Conservation (phyloP, 2,888 invertebrate genomes). For the Drosophila lacicola region DNA sequence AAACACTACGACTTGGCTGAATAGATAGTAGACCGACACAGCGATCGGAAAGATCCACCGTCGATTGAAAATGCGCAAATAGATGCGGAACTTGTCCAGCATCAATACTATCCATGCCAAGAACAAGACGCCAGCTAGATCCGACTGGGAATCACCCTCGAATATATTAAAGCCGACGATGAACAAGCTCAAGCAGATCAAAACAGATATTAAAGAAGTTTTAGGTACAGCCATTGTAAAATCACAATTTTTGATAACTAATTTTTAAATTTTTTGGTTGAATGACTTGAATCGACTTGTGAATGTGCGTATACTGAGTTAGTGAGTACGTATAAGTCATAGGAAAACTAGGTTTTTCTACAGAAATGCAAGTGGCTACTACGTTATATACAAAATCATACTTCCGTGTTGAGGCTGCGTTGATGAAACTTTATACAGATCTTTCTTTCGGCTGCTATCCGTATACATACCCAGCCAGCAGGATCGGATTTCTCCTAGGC, state of each 20-base stretch:
- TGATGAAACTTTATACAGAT: too few species aligned
- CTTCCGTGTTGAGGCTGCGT: too few species aligned
- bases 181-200: neutral
- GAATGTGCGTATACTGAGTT: too few species aligned
- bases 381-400: too few species aligned
- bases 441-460: too few species aligned
- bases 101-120: neutral
- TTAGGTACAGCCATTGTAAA: neutral
- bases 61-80: neutral
- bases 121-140: neutral
- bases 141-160: accelerated
- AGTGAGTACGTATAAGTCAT: too few species aligned
- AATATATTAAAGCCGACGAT: neutral
- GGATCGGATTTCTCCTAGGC: too few species aligned
- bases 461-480: too few species aligned
- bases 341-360: too few species aligned
- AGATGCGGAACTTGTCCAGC: neutral
- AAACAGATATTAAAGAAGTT: neutral
- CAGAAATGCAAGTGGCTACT: too few species aligned
- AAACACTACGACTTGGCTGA: neutral
- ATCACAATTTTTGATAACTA: neutral
- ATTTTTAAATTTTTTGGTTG: neutral
- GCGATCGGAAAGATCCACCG: neutral
- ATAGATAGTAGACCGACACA: neutral
- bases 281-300: too few species aligned